Evolutionary conservation across 2,888 invertebrate genomes (phyloP), one percentile per base, ranked within the genome.

Genomic region (Sclerodermus sp.): DNA sequence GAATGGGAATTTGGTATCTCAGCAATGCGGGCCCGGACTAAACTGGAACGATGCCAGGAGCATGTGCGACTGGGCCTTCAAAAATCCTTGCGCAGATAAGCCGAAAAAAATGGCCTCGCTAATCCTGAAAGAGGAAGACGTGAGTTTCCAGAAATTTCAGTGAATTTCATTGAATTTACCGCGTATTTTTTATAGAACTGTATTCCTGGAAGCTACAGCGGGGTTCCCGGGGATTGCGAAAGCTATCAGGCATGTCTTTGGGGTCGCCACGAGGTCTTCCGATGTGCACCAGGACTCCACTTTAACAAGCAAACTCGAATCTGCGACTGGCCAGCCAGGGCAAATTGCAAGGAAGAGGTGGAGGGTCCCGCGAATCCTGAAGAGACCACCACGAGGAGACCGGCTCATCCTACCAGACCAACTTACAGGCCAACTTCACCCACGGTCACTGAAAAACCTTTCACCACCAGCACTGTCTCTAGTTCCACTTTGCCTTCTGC

Each of bases 191-290:
- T 48, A 42, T 47, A 73, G 66, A 43, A 51, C 1, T 78, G 77
- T 47, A 52, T 59, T 1, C 39, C 73, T 0, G 77, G 77, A 37
- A 70, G 62, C 23, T 74, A 66, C 45, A 58, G 58, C 4, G 38
- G 55, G 9, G 76, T 78, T 1, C 86, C 87, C 0, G 83, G 83
- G 0, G 87, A 91, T 66, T 93, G 93, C 68, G 81, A 81, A 1
- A 85, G 87, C 46, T 93, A 91, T 70, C 81, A 87, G 53, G 86
- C 88, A 55, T 93, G 93, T 64, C 79, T 91, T 14, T 91, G 91
- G 84, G 90, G 90, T 30, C 86, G 87, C 66, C 87, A 85, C 51
- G 85, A 90, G 71, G 82, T 85, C 14, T 87, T 86, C 63, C 79
- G 85, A 12, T 93, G 93, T 73, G 89, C 89, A 0, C 86, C 89